Evolutionary conservation across 2,888 invertebrate genomes (phyloP).

Genomic region (Branchipolynoe longqiensis): DNA sequence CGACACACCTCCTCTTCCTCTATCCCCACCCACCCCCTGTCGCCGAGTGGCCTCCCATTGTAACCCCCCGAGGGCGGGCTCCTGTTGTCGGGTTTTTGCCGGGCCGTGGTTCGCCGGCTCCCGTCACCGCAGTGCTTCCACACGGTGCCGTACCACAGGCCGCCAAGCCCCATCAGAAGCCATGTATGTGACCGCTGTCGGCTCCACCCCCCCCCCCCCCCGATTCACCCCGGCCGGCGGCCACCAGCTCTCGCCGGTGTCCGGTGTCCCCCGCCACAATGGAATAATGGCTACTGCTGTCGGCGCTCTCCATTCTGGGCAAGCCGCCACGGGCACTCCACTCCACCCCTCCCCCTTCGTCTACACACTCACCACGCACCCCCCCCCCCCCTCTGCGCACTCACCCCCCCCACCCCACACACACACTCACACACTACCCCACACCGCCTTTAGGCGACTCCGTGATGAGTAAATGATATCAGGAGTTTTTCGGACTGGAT

Average conservation of each 20-base stretch:
- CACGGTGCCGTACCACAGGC: no score
- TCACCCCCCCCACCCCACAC: no score
- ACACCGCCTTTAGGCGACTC: neutral
- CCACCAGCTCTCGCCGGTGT: neutral
- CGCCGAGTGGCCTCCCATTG: conserved; percentile 33
- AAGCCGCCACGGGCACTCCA: neutral
- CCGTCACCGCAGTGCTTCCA: no score
- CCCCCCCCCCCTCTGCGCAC: neutral
- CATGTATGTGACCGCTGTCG: neutral
- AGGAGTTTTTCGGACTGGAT: conserved; percentile 37
- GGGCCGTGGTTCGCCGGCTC: neutral
- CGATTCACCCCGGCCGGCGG: neutral
- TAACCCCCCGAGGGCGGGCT: conserved; percentile 15
- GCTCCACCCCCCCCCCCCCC: neutral
- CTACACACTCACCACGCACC: neutral
- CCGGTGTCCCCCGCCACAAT: conserved; percentile 25
- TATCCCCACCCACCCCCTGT: neutral
- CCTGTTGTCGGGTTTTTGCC: neutral
- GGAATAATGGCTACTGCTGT: conserved; percentile 13
- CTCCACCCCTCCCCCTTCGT: neutral
- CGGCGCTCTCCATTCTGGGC: neutral
- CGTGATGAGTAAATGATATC: conserved; percentile 39
- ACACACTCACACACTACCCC: neutral
- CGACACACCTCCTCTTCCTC: conserved; percentile 19
- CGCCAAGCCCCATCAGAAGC: no score